These are phyloP conservation scores for Saiga tatarica DNA, from an alignment of 2,113 vertebrate genomes.

Conservation along the genomic window DNA sequence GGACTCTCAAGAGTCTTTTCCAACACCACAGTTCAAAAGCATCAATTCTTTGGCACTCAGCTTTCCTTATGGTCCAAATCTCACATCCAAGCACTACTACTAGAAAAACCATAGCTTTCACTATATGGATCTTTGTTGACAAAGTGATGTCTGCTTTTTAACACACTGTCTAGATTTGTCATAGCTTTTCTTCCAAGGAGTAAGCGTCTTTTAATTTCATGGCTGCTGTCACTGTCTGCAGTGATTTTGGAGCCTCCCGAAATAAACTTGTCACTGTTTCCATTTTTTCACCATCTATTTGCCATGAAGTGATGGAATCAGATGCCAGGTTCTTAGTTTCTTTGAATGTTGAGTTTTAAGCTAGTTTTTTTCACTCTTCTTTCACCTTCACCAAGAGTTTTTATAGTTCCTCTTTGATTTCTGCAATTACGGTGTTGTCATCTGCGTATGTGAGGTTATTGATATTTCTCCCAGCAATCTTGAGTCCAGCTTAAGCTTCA, in stretches of 20 bases:
- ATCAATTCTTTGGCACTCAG: no score
- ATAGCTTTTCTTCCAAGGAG: not conserved
- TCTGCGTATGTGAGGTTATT: not conserved
- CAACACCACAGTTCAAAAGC: no score
- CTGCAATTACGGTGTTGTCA: not conserved
- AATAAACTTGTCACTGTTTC: not conserved
- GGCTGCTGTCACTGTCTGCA: not conserved
- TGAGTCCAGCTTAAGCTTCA: not conserved
- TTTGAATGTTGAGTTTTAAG: not conserved
- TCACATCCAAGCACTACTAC: not conserved
- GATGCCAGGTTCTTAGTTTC: not conserved
- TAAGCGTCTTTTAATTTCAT: not conserved
- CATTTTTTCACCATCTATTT: not conserved
- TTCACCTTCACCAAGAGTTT: not conserved
- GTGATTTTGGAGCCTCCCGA: not conserved
- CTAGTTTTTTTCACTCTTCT: not conserved
- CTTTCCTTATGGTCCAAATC: no score
- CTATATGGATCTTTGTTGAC: not conserved
- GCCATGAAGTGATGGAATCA: not conserved
- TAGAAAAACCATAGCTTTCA: not conserved
- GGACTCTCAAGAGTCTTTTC: no score
- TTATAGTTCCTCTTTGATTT: not conserved
- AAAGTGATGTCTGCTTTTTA: not conserved
- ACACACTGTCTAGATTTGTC: not conserved
- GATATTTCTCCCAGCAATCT: not conserved